Evolutionary conservation across 2,888 invertebrate genomes (phyloP).

Genomic region (Caenorhabditis sulstoni): DNA sequence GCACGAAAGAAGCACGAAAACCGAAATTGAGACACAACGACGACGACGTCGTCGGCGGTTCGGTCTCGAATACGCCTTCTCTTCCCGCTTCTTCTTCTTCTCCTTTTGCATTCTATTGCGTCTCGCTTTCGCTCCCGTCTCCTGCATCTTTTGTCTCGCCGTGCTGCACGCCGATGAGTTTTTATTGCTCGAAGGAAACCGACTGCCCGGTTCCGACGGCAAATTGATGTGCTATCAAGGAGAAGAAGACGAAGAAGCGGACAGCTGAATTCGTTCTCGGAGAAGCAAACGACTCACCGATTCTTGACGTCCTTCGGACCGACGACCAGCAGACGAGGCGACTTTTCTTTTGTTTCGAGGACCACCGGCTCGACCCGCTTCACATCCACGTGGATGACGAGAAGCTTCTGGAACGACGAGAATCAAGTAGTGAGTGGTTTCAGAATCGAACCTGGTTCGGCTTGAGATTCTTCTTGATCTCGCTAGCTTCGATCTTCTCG

Average conservation of each 20-base stretch:
- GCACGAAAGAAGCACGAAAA: conserved; percentile 36
- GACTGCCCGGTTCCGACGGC: conserved; percentile 8
- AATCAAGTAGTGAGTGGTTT: neutral
- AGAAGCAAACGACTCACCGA: conserved; percentile 55
- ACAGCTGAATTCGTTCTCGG: conserved; percentile 2
- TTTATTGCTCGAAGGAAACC: conserved; percentile 39
- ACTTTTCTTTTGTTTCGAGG: conserved; percentile 64
- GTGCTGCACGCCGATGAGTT: conserved; percentile 51
- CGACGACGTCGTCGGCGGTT: neutral
- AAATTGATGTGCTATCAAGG: conserved; percentile 53
- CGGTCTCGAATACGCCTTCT: conserved; percentile 15
- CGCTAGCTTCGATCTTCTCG: conserved; percentile 33
- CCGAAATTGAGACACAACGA: conserved; percentile 52
- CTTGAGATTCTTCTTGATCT: conserved; percentile 40
- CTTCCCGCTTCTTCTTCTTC: conserved; percentile 39
- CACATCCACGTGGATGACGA: conserved; percentile 54
- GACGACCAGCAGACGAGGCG: conserved; percentile 64
- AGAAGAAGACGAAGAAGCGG: conserved; percentile 3
- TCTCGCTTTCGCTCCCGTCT: conserved; percentile 40
- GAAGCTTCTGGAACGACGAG: conserved; percentile 48
- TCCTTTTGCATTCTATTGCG: conserved; percentile 45
- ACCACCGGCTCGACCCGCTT: conserved; percentile 58
- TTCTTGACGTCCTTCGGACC: conserved; percentile 71
- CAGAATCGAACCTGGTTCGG: conserved; percentile 26
- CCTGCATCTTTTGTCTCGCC: conserved; percentile 33